Base-by-base conservation (phyloP, 2,888 invertebrate genomes). In the Gisinianus flammeolus region DNA sequence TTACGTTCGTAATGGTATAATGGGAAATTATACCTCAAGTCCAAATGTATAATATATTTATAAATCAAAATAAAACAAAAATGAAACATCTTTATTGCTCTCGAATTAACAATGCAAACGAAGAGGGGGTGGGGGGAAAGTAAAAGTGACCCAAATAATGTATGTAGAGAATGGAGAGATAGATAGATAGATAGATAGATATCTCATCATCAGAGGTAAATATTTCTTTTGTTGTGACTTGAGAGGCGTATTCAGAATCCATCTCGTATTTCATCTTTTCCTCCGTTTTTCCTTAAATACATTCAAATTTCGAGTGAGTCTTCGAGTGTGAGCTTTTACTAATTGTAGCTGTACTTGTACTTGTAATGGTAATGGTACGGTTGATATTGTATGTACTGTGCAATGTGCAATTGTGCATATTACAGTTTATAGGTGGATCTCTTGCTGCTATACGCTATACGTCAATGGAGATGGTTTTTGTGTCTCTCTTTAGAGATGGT, bases 121-220 rank as follows among this genome's bases (percentile, higher is more conserved):
- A 54, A 54, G 54, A 54, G 54, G n/a, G 16, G n/a, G 44, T 10
- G 44, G 16, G 44, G n/a, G 16, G n/a, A 54, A 54, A 54, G 54
- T 54, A 54, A 54, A 54, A 54, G 54, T 54, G 54, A 54, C 54
- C 54, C 54, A 54, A 54, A 54, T 54, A 16, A 54, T n/a, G n/a
- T n/a, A n/a, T n/a, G n/a, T n/a, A n/a, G n/a, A n/a, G n/a, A n/a
- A n/a, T n/a, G n/a, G n/a, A n/a, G n/a, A n/a, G n/a, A n/a, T n/a
- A n/a, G n/a, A n/a, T n/a, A n/a, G n/a, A n/a, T n/a, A n/a, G n/a
- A n/a, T n/a, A n/a, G n/a, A n/a, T n/a, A n/a, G n/a, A n/a, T n/a
- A n/a, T n/a, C n/a, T n/a, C n/a, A n/a, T n/a, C n/a, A n/a, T n/a
- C n/a, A n/a, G n/a, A n/a, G n/a, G n/a, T n/a, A n/a, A n/a, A n/a